Evolutionary conservation across 2,113 vertebrate genomes (phyloP).

Genomic region (Callaeas wilsoni): DNA sequence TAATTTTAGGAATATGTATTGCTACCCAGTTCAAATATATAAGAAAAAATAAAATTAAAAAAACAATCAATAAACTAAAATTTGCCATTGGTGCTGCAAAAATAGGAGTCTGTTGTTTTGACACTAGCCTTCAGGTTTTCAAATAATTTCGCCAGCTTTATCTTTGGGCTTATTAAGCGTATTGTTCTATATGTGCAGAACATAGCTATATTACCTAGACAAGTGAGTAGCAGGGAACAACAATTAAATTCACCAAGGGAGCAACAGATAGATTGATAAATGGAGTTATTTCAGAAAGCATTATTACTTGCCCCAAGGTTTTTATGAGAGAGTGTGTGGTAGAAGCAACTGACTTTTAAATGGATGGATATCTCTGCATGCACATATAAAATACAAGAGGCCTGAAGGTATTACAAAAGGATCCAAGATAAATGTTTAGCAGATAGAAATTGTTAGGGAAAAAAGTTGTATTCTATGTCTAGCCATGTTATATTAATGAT

Average conservation of each 20-base stretch:
- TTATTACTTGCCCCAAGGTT: slow-evolving; percentile 59
- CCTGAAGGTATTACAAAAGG: slow-evolving; percentile 30
- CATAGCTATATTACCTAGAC: slow-evolving; percentile 53
- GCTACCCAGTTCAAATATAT: background rate
- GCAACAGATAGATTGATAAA: slow-evolving; percentile 63
- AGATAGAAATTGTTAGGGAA: background rate
- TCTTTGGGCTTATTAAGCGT: slow-evolving; percentile 37
- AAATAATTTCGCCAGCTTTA: background rate
- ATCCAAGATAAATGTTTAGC: slow-evolving; percentile 30
- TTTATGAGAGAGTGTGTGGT: slow-evolving; percentile 14
- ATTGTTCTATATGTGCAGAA: slow-evolving; percentile 21
- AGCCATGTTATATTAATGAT: background rate
- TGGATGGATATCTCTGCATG: background rate
- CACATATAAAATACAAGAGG: slow-evolving; percentile 7
- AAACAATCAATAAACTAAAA: background rate
- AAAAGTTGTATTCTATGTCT: background rate
- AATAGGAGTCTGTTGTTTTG: background rate
- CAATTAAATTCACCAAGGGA: slow-evolving; percentile 61
- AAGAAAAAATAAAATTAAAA: background rate
- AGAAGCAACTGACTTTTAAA: slow-evolving; percentile 36
- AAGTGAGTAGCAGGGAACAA: slow-evolving; percentile 47
- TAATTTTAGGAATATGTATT: background rate
- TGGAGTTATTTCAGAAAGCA: slow-evolving; percentile 59
- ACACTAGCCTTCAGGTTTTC: background rate
- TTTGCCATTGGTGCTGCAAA: background rate